A percentile compares a stretch with the other conserved stretches of the same genome.
Conservation (phyloP, 2,113 vertebrate genomes). For the western clawed frog (Xenopus tropicalis) region DNA sequence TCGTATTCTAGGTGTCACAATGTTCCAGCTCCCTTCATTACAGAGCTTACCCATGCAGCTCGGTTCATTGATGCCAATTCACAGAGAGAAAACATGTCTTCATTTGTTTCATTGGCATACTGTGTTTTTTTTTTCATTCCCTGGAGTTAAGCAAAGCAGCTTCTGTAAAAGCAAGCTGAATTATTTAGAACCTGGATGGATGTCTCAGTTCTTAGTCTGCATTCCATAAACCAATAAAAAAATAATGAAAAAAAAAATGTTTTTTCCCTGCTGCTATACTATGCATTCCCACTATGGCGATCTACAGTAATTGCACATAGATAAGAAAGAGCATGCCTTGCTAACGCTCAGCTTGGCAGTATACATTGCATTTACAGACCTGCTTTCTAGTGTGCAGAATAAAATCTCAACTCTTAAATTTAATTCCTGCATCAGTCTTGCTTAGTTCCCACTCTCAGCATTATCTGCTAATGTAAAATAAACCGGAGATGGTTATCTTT, state of each 20-base stretch:
- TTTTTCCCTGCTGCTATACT: neutral
- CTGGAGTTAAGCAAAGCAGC: constrained; percentile 15
- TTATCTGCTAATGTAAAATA: constrained; percentile 47
- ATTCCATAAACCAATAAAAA: constrained; percentile 26
- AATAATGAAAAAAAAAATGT: constrained; percentile 3
- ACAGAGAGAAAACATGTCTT: constrained; percentile 36
- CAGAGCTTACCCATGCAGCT: constrained; percentile 12
- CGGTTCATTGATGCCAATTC: constrained; percentile 28
- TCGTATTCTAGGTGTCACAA: constrained; percentile 1
- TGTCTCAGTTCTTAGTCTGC: constrained; percentile 26
- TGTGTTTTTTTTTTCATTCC: constrained; percentile 9
- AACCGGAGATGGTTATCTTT: constrained; percentile 50
- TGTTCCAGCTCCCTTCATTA: constrained; percentile 10
- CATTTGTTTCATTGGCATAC: constrained; percentile 37
- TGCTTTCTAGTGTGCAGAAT: constrained; percentile 5
- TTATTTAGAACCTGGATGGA: constrained; percentile 36
- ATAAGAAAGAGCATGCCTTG: neutral
- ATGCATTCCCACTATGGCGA: constrained; percentile 5
- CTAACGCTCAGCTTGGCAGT: constrained; percentile 25
- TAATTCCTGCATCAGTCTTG: constrained; percentile 30
- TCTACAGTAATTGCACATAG: constrained; percentile 6
- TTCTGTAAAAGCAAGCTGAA: constrained; percentile 36
- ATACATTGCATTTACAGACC: neutral
- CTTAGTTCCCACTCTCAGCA: constrained; percentile 34
- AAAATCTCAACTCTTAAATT: constrained; percentile 1